These are phyloP conservation scores for Dryobotodes eremita DNA, from an alignment of 2,888 invertebrate genomes.

Conservation along the genomic window DNA sequence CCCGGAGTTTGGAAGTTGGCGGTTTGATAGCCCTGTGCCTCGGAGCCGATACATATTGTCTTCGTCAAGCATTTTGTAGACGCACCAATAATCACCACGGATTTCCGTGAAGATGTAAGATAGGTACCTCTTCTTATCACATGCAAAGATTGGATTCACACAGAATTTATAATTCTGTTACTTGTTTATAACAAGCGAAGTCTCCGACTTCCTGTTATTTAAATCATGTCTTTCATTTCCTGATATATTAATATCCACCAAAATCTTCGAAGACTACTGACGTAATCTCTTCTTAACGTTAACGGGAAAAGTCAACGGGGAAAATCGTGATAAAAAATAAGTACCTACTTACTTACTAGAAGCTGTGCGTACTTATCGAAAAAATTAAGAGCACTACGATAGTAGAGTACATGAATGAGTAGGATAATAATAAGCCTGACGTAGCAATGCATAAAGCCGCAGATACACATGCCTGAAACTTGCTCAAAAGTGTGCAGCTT, in stretches of 20 bases:
- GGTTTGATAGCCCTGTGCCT: too few relatives aligned
- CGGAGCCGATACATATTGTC: background rate
- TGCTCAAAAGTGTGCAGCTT: background rate
- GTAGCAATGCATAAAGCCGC: constrained; percentile 12
- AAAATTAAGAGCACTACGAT: constrained; percentile 21
- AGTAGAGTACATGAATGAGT: constrained; percentile 39
- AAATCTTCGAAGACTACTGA: constrained; percentile 15
- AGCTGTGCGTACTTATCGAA: constrained; percentile 13
- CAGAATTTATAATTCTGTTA: constrained; percentile 11
- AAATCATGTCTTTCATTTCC: constrained; percentile 13
- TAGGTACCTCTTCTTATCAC: background rate
- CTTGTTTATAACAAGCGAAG: constrained; percentile 17
- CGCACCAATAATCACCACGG: background rate
- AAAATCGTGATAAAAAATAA: constrained; percentile 25
- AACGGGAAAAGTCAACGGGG: background rate
- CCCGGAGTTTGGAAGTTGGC: too few relatives aligned
- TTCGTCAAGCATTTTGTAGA: constrained; percentile 8
- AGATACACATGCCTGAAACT: background rate
- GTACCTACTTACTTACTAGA: background rate
- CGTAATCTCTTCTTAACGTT: constrained; percentile 7
- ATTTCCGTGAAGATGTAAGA: constrained; percentile 24
- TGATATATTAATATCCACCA: background rate
- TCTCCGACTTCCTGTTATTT: constrained; percentile 34
- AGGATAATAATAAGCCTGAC: constrained; percentile 46
- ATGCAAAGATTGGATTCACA: constrained; percentile 4